Evolutionary conservation across 2,888 invertebrate genomes (phyloP).

Genomic region (Nymphalis polychloros): DNA sequence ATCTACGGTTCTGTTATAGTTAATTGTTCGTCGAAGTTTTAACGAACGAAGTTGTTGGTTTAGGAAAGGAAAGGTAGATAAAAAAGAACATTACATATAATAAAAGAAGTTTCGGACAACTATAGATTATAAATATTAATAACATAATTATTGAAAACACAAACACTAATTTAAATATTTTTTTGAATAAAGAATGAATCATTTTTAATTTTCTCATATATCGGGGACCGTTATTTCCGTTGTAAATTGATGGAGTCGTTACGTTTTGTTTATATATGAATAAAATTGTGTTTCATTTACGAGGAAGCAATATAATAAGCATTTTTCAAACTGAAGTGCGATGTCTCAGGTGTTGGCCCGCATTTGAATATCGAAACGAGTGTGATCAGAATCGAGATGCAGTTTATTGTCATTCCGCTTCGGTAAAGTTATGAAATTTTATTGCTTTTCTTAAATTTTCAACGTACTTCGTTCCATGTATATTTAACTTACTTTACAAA

Average conservation of each 20-base stretch:
- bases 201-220: background rate
- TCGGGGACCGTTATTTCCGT: slow-evolving; percentile 5
- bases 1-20: too few relatives aligned
- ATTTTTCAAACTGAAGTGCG: slow-evolving; percentile 64
- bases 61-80: too few relatives aligned
- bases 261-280: slow-evolving; percentile 37
- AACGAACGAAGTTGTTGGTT: too few relatives aligned
- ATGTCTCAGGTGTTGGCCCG: slow-evolving; percentile 72
- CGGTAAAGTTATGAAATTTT: slow-evolving; percentile 71
- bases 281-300: slow-evolving; percentile 63
- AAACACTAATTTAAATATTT: background rate
- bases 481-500: slow-evolving; percentile 4
- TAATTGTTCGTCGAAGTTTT: too few relatives aligned
- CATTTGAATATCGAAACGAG: slow-evolving; percentile 75
- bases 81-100: too few relatives aligned
- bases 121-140: too few relatives aligned
- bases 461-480: slow-evolving; percentile 38
- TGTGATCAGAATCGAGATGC: slow-evolving; percentile 80
- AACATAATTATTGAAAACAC: too few relatives aligned
- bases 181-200: background rate
- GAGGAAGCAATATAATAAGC: slow-evolving; percentile 70
- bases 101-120: too few relatives aligned
- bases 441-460: slow-evolving; percentile 60
- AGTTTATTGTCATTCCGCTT: slow-evolving; percentile 74
- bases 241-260: slow-evolving; percentile 38